Evolutionary conservation across 2,797 vertebrate genomes (phyloP).

Genomic region (Oreochromis mossambicus): DNA sequence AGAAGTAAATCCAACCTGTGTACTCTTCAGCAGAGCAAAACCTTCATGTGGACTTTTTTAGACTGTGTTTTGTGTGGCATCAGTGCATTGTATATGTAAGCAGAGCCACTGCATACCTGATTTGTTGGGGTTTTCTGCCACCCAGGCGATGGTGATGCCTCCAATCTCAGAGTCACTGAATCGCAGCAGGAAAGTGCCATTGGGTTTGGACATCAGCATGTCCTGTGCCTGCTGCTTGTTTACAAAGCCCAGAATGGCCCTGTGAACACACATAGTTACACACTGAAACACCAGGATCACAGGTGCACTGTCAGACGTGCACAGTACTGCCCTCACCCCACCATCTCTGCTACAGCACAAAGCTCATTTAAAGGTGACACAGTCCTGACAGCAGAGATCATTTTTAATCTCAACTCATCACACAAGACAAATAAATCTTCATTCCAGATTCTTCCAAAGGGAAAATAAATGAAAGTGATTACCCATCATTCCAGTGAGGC

Average conservation of each 20-base stretch:
- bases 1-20: neutral
- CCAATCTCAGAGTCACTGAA: conserved; percentile 97
- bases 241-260: conserved; percentile 93
- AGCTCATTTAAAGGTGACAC: neutral
- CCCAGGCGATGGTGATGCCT: conserved; percentile 97
- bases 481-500: conserved; percentile 98
- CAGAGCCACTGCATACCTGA: conserved; percentile 51
- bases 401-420: neutral
- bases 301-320: neutral
- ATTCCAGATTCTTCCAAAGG: neutral
- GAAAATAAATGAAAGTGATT: conserved; percentile 34
- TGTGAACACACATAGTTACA: conserved; percentile 37
- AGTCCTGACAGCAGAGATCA: neutral
- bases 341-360: neutral
- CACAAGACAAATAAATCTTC: neutral
- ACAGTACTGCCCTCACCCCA: neutral
- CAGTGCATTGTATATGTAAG: rapidly evolving
- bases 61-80: neutral
- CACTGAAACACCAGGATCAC: neutral
- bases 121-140: conserved; percentile 83
- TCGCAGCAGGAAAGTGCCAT: conserved; percentile 92
- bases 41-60: neutral
- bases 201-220: conserved; percentile 92
- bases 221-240: conserved; percentile 97
- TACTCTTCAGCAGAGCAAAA: neutral